Conservation (phyloP, 2,113 vertebrate genomes). For the Pseudopipra pipra region DNA sequence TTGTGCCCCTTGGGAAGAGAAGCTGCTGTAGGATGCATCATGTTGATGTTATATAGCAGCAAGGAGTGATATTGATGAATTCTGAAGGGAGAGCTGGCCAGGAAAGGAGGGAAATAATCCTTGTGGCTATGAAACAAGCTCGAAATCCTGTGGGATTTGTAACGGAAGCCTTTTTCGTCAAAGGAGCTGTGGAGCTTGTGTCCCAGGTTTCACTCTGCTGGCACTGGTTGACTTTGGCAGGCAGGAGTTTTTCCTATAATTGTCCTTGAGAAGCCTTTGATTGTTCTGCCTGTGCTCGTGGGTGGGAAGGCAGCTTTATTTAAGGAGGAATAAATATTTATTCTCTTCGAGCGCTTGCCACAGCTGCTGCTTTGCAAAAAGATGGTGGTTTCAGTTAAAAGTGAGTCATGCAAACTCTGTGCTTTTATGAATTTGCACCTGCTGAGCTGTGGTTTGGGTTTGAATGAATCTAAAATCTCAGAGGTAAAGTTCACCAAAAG, state of each 20-base stretch:
- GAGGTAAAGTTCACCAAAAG: conserved; percentile 47
- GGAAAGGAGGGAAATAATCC: conserved; percentile 41
- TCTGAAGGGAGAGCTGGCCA: conserved; percentile 27
- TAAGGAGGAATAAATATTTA: conserved; percentile 68
- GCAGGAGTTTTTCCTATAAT: conserved; percentile 60
- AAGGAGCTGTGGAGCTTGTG: conserved; percentile 16
- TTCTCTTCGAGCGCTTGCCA: conserved; percentile 34
- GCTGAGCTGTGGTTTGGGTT: conserved; percentile 55
- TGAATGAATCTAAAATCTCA: conserved; percentile 37
- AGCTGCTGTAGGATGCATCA: background rate
- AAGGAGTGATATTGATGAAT: conserved; percentile 22
- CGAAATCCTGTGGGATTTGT: conserved; percentile 30
- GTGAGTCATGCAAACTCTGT: background rate
- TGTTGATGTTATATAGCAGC: background rate
- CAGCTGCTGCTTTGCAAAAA: conserved; percentile 56
- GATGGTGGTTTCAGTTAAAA: conserved; percentile 47
- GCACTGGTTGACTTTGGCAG: conserved; percentile 54
- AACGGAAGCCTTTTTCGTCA: conserved; percentile 45
- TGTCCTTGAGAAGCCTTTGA: conserved; percentile 66
- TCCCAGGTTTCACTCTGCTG: conserved; percentile 53
- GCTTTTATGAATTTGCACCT: conserved; percentile 56
- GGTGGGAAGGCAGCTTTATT: conserved; percentile 64
- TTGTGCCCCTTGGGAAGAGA: background rate
- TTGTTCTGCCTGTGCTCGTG: conserved; percentile 47
- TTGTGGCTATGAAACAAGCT: conserved; percentile 37